Evolutionary conservation across 2,888 invertebrate species (phyloP).

Genomic region (Calliphora vomitoria): DNA sequence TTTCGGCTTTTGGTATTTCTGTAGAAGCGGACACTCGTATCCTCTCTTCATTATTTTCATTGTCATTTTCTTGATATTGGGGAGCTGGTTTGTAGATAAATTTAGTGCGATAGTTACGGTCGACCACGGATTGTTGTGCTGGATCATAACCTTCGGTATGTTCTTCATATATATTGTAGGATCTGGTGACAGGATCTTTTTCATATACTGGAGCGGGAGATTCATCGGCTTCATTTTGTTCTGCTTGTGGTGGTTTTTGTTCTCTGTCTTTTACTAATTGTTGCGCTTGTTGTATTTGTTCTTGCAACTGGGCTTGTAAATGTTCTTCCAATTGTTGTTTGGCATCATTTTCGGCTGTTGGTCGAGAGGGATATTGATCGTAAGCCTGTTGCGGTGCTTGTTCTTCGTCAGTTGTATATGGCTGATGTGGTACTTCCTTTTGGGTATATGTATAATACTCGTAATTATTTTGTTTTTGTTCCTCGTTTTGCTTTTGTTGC

Average conservation of each 20-base stretch:
- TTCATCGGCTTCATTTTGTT: slow-evolving; percentile 54
- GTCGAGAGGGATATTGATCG: slow-evolving; percentile 44
- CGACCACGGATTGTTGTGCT: slow-evolving; percentile 56
- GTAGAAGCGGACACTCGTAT: slow-evolving; percentile 81
- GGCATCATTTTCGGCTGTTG: slow-evolving; percentile 50
- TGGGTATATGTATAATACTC: slow-evolving; percentile 55
- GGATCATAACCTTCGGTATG: slow-evolving; percentile 63
- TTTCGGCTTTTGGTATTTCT: slow-evolving; percentile 83
- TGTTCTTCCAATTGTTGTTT: slow-evolving; percentile 70
- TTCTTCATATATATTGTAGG: slow-evolving; percentile 78
- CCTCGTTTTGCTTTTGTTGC: slow-evolving; percentile 62
- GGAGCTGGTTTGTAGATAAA: slow-evolving; percentile 75
- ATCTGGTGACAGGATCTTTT: slow-evolving; percentile 79
- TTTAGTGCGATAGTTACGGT: slow-evolving; percentile 78
- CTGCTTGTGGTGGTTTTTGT: slow-evolving; percentile 44
- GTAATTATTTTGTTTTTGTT: slow-evolving; percentile 52
- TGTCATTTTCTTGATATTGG: slow-evolving; percentile 68
- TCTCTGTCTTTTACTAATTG: slow-evolving; percentile 56
- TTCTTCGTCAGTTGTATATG: slow-evolving; percentile 36
- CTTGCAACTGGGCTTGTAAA: slow-evolving; percentile 75
- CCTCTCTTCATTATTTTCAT: slow-evolving; percentile 76
- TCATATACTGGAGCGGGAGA: slow-evolving; percentile 79
- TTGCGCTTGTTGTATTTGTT: slow-evolving; percentile 76
- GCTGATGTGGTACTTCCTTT: slow-evolving; percentile 40
- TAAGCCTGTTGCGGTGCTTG: slow-evolving; percentile 49